These are phyloP conservation scores for human (Homo sapiens) DNA, from an alignment of 2,113 vertebrate species.

Conservation along the genomic window DNA sequence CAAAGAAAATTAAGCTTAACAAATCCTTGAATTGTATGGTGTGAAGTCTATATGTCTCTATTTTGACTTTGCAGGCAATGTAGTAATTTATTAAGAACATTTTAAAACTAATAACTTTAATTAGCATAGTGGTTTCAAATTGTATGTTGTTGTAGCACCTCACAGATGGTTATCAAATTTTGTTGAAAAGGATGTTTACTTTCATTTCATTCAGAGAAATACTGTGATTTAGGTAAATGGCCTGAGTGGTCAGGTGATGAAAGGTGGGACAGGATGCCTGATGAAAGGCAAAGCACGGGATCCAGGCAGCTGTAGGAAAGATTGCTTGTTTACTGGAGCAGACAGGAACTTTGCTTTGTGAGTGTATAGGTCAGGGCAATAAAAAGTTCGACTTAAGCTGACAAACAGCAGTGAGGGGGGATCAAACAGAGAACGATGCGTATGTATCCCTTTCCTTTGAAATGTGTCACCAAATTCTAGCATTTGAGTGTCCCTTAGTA, in stretches of 20 bases:
- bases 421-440: neutral
- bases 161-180: neutral
- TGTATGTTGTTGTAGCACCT: neutral
- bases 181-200: neutral
- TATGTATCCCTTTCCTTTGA: neutral
- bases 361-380: slow-evolving; percentile 38
- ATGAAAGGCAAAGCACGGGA: neutral
- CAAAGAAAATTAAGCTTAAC: slow-evolving; percentile 23
- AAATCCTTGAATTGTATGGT: neutral
- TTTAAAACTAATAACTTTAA: neutral
- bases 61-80: neutral
- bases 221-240: neutral
- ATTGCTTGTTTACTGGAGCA: neutral
- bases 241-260: neutral
- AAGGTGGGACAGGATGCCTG: neutral
- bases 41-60: neutral
- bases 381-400: neutral
- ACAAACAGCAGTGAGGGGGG: neutral
- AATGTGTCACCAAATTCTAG: neutral
- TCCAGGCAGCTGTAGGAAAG: neutral
- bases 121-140: neutral
- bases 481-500: neutral
- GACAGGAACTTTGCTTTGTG: slow-evolving; percentile 35
- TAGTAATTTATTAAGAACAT: slow-evolving; percentile 13
- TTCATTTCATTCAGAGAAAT: neutral